Evolutionary conservation across 2,888 invertebrate genomes (phyloP).

Genomic region (Hydroisotoma schaefferi): DNA sequence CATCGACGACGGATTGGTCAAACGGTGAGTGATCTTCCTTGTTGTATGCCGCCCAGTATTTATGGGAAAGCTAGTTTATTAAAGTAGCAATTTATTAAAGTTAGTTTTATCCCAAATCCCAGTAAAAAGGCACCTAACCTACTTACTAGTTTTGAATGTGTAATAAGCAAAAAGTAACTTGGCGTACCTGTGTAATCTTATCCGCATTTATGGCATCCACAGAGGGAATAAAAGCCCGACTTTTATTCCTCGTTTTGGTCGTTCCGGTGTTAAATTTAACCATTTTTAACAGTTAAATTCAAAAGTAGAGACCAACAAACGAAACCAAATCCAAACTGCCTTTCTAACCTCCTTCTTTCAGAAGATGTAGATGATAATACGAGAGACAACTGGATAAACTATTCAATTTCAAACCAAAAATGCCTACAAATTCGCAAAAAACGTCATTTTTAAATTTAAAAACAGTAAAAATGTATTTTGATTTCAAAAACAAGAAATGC

Average conservation of each 20-base stretch:
- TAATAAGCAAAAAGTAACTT: not conserved
- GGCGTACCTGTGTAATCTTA: constrained; percentile 75
- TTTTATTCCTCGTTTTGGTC: constrained; percentile 35
- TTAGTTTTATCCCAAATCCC: not conserved
- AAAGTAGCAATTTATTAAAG: constrained; percentile 9
- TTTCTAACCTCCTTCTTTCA: too few species aligned
- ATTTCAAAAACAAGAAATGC: too few species aligned
- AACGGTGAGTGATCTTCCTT: constrained; percentile 67
- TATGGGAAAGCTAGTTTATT: constrained; percentile 71
- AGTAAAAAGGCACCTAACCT: not conserved
- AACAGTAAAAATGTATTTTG: too few species aligned
- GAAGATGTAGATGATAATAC: too few species aligned
- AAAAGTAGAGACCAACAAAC: not conserved
- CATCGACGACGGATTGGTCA: constrained; percentile 75
- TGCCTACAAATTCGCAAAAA: too few species aligned
- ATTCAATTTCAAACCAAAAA: too few species aligned
- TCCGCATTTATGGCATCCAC: constrained; percentile 88
- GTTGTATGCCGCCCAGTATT: constrained; percentile 90
- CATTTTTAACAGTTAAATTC: constrained; percentile 37
- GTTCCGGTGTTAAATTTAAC: constrained; percentile 45
- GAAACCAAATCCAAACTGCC: too few species aligned
- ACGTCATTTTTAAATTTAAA: too few species aligned
- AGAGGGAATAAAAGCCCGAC: constrained; percentile 59
- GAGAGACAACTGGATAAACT: too few species aligned
- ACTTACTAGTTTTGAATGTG: not conserved